These are phyloP conservation scores for Lineus longissimus DNA, from an alignment of 1,140 invertebrate species.

Conservation along the genomic window DNA sequence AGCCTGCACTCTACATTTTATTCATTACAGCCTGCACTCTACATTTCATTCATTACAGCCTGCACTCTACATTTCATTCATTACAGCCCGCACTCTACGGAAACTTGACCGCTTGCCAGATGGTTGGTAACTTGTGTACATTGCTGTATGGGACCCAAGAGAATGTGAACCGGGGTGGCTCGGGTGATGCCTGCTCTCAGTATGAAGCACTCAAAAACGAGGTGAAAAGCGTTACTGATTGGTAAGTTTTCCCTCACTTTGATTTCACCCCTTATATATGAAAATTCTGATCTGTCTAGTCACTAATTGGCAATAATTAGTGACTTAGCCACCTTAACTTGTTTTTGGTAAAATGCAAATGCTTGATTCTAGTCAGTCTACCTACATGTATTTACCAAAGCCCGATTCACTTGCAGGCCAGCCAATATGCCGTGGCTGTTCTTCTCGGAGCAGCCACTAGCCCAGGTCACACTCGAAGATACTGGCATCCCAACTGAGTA, in stretches of 20 bases:
- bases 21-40: too few relatives aligned
- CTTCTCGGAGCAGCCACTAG: conserved; percentile 56
- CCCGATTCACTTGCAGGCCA: conserved; percentile 36
- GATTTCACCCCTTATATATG: neutral
- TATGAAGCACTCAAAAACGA: neutral
- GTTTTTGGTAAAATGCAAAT: neutral
- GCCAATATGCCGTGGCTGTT: conserved; percentile 57
- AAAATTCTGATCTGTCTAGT: neutral
- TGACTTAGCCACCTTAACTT: neutral
- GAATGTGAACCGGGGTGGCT: conserved; percentile 11
- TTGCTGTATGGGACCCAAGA: conserved; percentile 57
- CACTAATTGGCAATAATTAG: neutral
- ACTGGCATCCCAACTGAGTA: conserved; percentile 57
- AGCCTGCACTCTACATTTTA: too few relatives aligned
- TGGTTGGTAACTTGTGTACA: conserved; percentile 68
- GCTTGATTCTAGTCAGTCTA: neutral
- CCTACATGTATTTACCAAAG: neutral
- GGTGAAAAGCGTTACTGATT: neutral
- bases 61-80: conserved; percentile 22
- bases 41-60: conserved; percentile 15
- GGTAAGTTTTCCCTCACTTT: neutral
- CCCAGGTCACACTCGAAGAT: conserved; percentile 54
- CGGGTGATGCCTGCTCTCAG: conserved; percentile 15
- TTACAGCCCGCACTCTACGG: conserved; percentile 23
- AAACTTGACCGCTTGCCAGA: conserved; percentile 61